These are phyloP conservation scores for Eubasilissa regina DNA, from an alignment of 1,140 invertebrate species.

Conservation along the genomic window DNA sequence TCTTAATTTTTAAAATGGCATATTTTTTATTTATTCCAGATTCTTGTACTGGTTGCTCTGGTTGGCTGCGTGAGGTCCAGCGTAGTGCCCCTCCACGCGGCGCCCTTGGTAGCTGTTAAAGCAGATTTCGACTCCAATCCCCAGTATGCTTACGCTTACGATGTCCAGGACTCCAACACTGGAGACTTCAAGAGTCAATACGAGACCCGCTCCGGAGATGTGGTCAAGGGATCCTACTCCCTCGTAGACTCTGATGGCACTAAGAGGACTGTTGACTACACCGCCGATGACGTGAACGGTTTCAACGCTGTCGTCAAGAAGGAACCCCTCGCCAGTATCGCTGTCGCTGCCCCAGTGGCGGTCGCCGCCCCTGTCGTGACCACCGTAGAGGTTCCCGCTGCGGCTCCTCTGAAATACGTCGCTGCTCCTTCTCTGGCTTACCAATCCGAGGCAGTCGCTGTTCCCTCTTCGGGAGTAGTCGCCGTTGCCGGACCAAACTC, in stretches of 20 bases:
- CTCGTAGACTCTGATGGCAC: conserved; percentile 76
- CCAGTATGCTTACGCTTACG: conserved; percentile 73
- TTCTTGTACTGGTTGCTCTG: conserved; percentile 45
- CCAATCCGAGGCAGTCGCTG: not conserved
- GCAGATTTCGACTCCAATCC: conserved; percentile 46
- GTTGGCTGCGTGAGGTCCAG: conserved; percentile 45
- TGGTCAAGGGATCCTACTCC: conserved; percentile 74
- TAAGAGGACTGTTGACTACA: conserved; percentile 72
- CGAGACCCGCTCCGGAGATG: conserved; percentile 74
- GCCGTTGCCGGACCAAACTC: conserved; percentile 19
- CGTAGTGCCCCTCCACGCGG: conserved; percentile 45
- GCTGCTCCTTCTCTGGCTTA: not conserved
- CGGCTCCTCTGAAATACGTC: conserved; percentile 8
- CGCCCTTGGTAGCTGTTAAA: conserved; percentile 36
- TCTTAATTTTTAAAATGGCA: not conserved
- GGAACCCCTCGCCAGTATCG: conserved; percentile 46
- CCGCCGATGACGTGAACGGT: conserved; percentile 71
- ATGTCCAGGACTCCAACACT: conserved; percentile 73
- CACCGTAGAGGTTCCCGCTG: not conserved
- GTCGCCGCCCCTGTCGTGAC: conserved; percentile 1
- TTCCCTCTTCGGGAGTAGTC: not conserved
- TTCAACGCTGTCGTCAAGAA: conserved; percentile 62
- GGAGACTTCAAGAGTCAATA: conserved; percentile 76
- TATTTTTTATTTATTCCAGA: conserved; percentile 52
- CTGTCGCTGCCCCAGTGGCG: not conserved